Conservation (phyloP, 2,113 vertebrate species). For the Trichechus manatus region DNA sequence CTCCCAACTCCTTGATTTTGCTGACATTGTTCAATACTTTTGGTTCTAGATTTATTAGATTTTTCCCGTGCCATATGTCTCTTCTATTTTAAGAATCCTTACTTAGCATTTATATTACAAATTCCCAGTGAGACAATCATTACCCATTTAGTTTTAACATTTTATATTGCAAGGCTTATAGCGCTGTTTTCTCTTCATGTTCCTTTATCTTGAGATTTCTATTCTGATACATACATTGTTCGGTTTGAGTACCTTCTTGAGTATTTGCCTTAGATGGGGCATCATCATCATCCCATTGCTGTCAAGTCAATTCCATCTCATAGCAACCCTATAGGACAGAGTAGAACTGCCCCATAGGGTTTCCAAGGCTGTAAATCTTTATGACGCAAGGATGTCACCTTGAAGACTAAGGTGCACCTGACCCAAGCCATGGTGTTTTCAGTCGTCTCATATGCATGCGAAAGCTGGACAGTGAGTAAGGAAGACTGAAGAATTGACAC, state of each 20-base stretch:
- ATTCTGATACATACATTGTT: slow-evolving; percentile 39
- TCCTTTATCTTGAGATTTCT: slow-evolving; percentile 26
- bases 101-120: slow-evolving; percentile 26
- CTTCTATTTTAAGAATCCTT: slow-evolving; percentile 64
- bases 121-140: slow-evolving; percentile 3
- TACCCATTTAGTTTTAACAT: slow-evolving; percentile 50
- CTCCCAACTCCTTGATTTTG: slow-evolving; percentile 38
- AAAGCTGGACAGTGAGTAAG: no score
- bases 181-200: neutral
- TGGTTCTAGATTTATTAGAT: slow-evolving; percentile 54
- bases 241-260: neutral
- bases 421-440: no score
- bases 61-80: slow-evolving; percentile 54
- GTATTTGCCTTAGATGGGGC: neutral
- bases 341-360: neutral
- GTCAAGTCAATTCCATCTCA: neutral
- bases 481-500: no score
- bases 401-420: no score
- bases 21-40: slow-evolving; percentile 39
- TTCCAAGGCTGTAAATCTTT: neutral
- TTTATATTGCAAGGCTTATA: neutral
- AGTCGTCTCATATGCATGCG: no score
- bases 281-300: neutral
- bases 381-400: neutral
- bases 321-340: neutral